Percentiles rank a stretch among this genome's conserved stretches.
Evolutionary conservation across 2,797 vertebrate species (phyloP).

Genomic region (Tinamus major): DNA sequence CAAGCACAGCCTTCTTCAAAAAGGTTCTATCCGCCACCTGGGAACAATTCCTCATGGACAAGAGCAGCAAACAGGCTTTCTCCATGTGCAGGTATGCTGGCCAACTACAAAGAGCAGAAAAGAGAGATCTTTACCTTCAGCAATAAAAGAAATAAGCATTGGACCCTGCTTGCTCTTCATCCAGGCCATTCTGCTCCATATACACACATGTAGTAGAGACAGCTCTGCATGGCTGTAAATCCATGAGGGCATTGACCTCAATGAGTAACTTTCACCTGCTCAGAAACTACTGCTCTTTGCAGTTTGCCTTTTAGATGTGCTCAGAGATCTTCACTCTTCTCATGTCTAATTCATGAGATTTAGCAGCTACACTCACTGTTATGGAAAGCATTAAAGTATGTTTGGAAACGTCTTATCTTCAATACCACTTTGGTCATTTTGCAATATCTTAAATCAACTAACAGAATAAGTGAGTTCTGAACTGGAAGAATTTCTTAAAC

Average conservation of each 20-base stretch:
- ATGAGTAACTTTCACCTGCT: neutral
- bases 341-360: neutral
- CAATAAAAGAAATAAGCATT: neutral
- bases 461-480: neutral
- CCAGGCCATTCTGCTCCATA: neutral
- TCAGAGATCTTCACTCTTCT: neutral
- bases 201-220: neutral
- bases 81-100: neutral
- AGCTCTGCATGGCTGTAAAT: neutral
- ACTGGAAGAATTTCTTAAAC: neutral
- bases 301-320: neutral
- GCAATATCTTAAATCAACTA: neutral
- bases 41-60: neutral
- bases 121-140: neutral
- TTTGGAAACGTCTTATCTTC: neutral
- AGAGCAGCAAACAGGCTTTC: neutral
- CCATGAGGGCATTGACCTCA: neutral
- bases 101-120: neutral
- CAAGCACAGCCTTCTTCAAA: neutral
- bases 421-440: neutral
- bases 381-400: neutral
- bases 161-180: neutral
- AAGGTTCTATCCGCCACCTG: neutral
- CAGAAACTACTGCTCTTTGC: neutral
- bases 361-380: neutral